These are phyloP conservation scores for Elymnias hypermnestra DNA, from an alignment of 1,140 invertebrate species.

Conservation along the genomic window DNA sequence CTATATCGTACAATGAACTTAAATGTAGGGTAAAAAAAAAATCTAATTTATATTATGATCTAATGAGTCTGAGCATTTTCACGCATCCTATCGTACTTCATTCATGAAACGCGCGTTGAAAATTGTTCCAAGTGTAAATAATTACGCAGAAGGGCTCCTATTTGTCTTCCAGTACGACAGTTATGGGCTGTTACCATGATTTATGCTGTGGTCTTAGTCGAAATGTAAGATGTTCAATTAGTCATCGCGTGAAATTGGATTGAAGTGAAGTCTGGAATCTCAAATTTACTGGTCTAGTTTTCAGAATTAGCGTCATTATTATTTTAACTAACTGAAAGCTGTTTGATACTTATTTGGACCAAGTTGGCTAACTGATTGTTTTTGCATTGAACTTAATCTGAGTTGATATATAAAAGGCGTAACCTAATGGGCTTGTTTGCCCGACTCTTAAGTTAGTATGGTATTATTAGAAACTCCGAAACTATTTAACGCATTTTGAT, in stretches of 20 bases:
- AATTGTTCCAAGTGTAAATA: slow-evolving; percentile 9
- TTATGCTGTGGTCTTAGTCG: slow-evolving; percentile 3
- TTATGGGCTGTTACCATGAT: slow-evolving; percentile 14
- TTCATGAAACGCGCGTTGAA: slow-evolving; percentile 1
- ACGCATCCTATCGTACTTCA: not conserved
- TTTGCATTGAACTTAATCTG: too few relatives aligned
- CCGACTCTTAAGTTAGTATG: too few relatives aligned
- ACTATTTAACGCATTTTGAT: too few relatives aligned
- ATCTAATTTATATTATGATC: too few relatives aligned
- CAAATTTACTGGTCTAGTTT: too few relatives aligned
- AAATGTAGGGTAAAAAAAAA: too few relatives aligned
- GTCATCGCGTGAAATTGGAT: not conserved
- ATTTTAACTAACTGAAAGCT: not conserved
- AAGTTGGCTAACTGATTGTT: too few relatives aligned
- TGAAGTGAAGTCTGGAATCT: not conserved
- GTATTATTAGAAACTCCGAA: too few relatives aligned
- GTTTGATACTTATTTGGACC: too few relatives aligned
- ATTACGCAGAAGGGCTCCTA: not conserved
- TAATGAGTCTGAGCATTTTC: not conserved
- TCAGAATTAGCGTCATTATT: not conserved
- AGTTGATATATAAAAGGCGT: too few relatives aligned
- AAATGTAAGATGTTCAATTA: slow-evolving; percentile 2
- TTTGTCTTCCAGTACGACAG: slow-evolving; percentile 3
- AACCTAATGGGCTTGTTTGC: too few relatives aligned
- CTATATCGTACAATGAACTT: too few relatives aligned